These are phyloP conservation scores for Sesamia inferens DNA, from an alignment of 2,888 invertebrate genomes.

Conservation along the genomic window DNA sequence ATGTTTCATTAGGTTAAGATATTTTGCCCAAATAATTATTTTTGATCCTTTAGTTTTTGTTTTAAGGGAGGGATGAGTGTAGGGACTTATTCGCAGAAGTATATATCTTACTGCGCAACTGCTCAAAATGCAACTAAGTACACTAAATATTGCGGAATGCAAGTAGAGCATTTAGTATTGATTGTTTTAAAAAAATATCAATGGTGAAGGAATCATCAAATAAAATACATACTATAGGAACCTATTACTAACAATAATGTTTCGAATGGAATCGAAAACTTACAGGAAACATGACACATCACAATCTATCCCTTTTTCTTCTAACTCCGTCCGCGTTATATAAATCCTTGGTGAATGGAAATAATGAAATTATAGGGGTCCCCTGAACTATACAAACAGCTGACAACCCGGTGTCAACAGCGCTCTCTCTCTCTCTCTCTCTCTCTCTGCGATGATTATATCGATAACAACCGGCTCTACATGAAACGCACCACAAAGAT, in stretches of 20 bases:
- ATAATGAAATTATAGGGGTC: slow-evolving; percentile 36
- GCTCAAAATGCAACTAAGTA: neutral
- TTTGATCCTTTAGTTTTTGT: too few species aligned
- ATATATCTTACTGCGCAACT: too few species aligned
- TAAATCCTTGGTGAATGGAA: neutral
- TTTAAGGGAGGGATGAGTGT: too few species aligned
- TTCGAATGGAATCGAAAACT: slow-evolving; percentile 25
- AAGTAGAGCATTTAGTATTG: neutral
- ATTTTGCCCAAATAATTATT: too few species aligned
- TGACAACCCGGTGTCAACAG: slow-evolving; percentile 32
- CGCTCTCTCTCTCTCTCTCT: slow-evolving; percentile 4
- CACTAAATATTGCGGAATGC: neutral
- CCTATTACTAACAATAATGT: slow-evolving; percentile 7
- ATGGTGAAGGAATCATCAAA: neutral
- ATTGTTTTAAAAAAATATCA: neutral
- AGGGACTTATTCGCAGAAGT: too few species aligned
- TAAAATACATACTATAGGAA: neutral
- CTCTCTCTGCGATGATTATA: slow-evolving; percentile 17
- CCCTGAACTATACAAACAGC: slow-evolving; percentile 8
- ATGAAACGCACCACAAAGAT: slow-evolving; percentile 31
- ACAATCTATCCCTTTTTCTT: too few species aligned
- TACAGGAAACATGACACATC: slow-evolving; percentile 13
- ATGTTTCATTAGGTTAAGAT: too few species aligned
- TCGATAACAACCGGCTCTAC: slow-evolving; percentile 40
- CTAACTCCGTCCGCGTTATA: too few species aligned